phyloP scores from a whole-genome alignment of 2,113 vertebrate species.

The Grus americana region DNA sequence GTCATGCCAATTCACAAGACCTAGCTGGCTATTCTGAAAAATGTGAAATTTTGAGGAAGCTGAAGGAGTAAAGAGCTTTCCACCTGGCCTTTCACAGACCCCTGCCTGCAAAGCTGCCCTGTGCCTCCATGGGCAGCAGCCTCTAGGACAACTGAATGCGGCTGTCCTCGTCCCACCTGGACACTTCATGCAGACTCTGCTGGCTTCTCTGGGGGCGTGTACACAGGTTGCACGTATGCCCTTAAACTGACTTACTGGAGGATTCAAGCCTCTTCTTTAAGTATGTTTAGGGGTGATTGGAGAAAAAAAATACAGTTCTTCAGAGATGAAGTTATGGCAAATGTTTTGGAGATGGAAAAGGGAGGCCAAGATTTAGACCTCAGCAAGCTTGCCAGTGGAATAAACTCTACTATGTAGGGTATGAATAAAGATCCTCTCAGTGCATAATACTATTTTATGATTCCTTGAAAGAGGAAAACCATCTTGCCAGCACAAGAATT shows the following conservation, averaged over 20 bases:
- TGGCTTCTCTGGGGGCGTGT: not conserved
- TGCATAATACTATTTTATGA: constrained; percentile 11
- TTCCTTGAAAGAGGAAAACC: constrained; percentile 1
- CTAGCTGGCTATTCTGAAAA: not conserved
- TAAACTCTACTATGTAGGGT: not conserved
- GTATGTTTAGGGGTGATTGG: not conserved
- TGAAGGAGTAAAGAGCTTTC: not conserved
- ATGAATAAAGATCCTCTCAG: not conserved
- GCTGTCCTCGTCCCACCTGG: not conserved
- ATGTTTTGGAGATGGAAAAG: not conserved
- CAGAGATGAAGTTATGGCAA: constrained; percentile 42
- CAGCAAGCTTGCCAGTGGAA: constrained; percentile 8
- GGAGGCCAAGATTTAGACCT: not conserved
- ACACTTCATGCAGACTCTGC: not conserved
- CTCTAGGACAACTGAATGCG: not conserved
- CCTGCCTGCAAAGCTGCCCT: not conserved
- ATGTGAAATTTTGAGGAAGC: not conserved
- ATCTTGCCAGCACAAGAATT: constrained; percentile 23
- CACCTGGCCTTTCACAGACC: not conserved
- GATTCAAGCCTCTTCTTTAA: not conserved
- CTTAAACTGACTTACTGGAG: not conserved
- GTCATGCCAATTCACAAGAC: not conserved
- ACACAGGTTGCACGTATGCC: not conserved
- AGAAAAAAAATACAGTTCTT: not conserved
- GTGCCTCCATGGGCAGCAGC: rapidly evolving